These are phyloP conservation scores for Bettongia penicillata DNA, from an alignment of 2,113 vertebrate species.

Conservation along the genomic window DNA sequence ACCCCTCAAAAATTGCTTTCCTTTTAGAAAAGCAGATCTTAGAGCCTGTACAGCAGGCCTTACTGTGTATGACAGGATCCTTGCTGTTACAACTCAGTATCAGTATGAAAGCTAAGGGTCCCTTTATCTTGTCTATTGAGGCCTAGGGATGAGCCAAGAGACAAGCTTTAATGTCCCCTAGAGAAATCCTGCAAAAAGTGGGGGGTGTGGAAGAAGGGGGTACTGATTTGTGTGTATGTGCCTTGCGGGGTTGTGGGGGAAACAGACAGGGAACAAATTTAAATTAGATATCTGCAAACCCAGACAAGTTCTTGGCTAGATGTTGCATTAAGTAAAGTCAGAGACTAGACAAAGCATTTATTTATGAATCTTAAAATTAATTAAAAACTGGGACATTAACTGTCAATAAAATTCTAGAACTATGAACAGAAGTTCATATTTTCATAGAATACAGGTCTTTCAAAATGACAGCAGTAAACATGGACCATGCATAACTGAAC, in stretches of 20 bases:
- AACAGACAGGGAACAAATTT: background rate
- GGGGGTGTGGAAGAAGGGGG: too few relatives aligned
- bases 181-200: background rate
- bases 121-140: background rate
- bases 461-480: background rate
- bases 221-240: background rate
- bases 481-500: background rate
- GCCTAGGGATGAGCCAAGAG: background rate
- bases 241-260: background rate
- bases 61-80: too few relatives aligned
- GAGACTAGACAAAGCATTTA: background rate
- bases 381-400: background rate
- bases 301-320: background rate
- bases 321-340: background rate
- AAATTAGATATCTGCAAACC: background rate
- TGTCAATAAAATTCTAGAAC: background rate
- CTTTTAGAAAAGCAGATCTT: too few relatives aligned
- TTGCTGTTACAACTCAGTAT: background rate
- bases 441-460: background rate
- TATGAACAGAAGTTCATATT: background rate
- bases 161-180: background rate
- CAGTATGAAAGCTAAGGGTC: background rate
- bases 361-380: background rate
- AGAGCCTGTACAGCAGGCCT: too few relatives aligned
- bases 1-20: too few relatives aligned